Evolutionary conservation across 1,140 invertebrate genomes (phyloP).

Genomic region (Dryas iulia): DNA sequence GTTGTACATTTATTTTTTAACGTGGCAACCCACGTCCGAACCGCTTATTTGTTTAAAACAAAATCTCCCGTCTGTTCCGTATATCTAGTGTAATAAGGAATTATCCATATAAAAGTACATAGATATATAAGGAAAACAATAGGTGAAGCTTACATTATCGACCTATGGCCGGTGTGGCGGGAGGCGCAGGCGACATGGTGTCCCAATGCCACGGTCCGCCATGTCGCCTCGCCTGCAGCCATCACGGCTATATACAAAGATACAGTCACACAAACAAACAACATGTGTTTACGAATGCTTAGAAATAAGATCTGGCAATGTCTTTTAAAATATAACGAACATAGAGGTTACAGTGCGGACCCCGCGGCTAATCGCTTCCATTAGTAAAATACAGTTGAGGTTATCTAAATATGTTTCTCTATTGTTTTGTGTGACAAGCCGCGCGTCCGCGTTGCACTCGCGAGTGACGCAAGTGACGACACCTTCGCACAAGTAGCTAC

Average conservation of each 20-base stretch:
- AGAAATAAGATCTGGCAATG: conserved; percentile 70
- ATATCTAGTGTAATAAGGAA: conserved; percentile 71
- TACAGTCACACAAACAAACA: conserved; percentile 71
- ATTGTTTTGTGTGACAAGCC: background rate
- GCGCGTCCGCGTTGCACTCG: background rate
- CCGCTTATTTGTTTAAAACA: conserved; percentile 44
- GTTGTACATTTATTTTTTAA: conserved; percentile 74
- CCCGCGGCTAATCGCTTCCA: background rate
- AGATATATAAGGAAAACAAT: conserved; percentile 71
- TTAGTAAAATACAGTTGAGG: background rate
- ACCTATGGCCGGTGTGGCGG: conserved; percentile 40
- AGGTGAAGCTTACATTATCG: conserved; percentile 68
- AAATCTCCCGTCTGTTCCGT: conserved; percentile 58
- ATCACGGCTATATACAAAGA: conserved; percentile 45
- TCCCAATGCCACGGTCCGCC: conserved; percentile 15
- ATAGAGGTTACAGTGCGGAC: conserved; percentile 3
- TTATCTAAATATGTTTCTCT: background rate
- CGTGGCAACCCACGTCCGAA: conserved; percentile 47
- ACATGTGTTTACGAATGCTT: conserved; percentile 64
- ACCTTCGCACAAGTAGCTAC: background rate
- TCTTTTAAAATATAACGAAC: conserved; percentile 50
- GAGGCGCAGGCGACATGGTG: conserved; percentile 30
- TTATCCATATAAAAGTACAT: conserved; percentile 74
- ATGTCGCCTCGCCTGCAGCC: conserved; percentile 32
- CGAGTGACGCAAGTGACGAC: no score